A percentile compares a stretch with the other conserved stretches of the same genome.
Evolutionary conservation across 2,888 invertebrate species (phyloP).

Genomic region (Drosophila prostipennis): DNA sequence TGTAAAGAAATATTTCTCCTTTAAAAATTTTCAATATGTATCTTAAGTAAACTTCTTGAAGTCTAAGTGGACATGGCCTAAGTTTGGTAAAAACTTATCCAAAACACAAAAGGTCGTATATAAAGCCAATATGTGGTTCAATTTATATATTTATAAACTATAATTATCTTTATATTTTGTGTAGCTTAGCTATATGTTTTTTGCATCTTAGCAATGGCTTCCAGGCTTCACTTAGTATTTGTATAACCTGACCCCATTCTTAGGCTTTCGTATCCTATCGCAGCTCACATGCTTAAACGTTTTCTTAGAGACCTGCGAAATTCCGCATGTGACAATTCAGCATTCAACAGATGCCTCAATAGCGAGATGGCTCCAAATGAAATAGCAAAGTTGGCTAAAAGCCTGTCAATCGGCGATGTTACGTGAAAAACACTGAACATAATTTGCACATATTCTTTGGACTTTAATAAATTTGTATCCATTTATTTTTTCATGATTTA

Average conservation of each 20-base stretch:
- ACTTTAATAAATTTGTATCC: too few relatives aligned
- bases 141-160: too few relatives aligned
- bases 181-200: neutral
- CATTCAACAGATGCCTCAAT: conserved; percentile 26
- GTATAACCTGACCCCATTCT: conserved; percentile 24
- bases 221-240: conserved; percentile 13
- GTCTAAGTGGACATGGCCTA: too few relatives aligned
- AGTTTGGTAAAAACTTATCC: too few relatives aligned
- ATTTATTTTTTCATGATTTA: too few relatives aligned
- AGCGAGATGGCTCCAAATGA: conserved; percentile 42
- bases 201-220: neutral
- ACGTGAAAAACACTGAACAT: conserved; percentile 6
- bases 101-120: too few relatives aligned
- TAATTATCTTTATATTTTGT: neutral
- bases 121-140: too few relatives aligned
- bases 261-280: conserved; percentile 15
- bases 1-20: too few relatives aligned
- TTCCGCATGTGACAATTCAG: conserved; percentile 64
- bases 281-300: conserved; percentile 10
- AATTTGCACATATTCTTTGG: neutral
- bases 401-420: conserved; percentile 64
- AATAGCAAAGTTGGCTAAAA: conserved; percentile 58
- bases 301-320: conserved; percentile 59
- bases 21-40: too few relatives aligned
- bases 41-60: too few relatives aligned